Evolutionary conservation across 2,113 vertebrate species (phyloP), one percentile per base, ranked within the genome.

Genomic region (Ictalurus punctatus): DNA sequence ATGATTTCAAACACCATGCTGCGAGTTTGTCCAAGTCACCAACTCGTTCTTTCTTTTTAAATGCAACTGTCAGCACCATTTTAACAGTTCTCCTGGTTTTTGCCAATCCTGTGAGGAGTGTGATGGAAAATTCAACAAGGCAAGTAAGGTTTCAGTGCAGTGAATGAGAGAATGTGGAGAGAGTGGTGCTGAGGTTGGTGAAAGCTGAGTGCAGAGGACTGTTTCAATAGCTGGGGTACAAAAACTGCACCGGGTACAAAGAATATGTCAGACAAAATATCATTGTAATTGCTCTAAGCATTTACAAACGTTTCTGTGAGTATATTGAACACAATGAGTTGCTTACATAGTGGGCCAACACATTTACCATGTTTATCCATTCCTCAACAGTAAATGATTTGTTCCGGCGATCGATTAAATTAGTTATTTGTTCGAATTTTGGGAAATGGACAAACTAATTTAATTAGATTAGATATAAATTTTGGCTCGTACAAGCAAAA

Each of bases 71-170:
- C 58, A 85, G 23, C 23, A 17, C 63, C 9, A 30, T 74, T 83
- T 63, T 61, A 89, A 86, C 14, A 54, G 23, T 71, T 56, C 78
- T 58, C 37, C 78, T 67, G 16, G n/a, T 34, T 14, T 67, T 54
- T 84, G 25, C 73, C 8, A 56, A 74, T 25, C 48, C 59, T n/a
- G 2, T 79, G 59, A 80, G 56, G 0, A 17, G 6, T 63, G 63
- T 67, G 83, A 83, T 91, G 86, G 78, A 85, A 88, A 71, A 88
- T 82, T 61, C 84, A 91, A 74, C 56, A 80, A 44, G 25, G 81
- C 84, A 86, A 54, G 63, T 54, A 86, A 27, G 30, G 34, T 54
- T 86, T 86, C 52, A 86, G 73, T 80, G 73, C 82, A 85, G 67
- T 13, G 59, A 69, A 85, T 87, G 87, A 76, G 44, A 81, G 83